A percentile compares a stretch with the other conserved stretches of the same genome.
Evolutionary conservation across 2,113 vertebrate genomes (phyloP).

Genomic region (Paratilapia polleni): DNA sequence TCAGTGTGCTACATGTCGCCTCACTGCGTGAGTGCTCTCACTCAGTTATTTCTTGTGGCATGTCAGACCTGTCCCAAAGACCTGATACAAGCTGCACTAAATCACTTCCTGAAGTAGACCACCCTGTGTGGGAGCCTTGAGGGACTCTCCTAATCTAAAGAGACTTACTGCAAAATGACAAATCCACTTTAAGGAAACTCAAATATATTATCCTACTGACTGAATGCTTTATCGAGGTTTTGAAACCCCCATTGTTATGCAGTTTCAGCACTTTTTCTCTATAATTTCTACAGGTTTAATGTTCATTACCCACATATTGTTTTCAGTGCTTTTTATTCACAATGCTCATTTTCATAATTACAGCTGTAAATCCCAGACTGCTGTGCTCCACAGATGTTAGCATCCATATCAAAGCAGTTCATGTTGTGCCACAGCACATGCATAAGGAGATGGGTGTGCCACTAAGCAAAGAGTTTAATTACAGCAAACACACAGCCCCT

Average conservation of each 20-base stretch:
- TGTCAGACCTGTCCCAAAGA: conserved; percentile 14
- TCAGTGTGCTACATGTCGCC: conserved; percentile 35
- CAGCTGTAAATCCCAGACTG: neutral
- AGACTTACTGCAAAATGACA: conserved; percentile 3
- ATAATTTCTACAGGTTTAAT: neutral
- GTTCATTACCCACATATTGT: neutral
- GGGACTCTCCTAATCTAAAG: conserved; percentile 14
- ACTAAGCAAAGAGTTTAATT: conserved; percentile 59
- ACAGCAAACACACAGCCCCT: conserved; percentile 61
- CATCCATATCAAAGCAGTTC: conserved; percentile 3
- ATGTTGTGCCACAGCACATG: conserved; percentile 12
- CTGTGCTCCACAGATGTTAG: neutral
- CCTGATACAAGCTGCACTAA: conserved; percentile 44
- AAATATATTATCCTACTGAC: neutral
- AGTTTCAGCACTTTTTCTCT: neutral
- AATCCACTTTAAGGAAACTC: neutral
- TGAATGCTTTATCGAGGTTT: neutral
- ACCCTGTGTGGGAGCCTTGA: conserved; percentile 16
- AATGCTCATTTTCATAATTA: neutral
- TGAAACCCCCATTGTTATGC: neutral
- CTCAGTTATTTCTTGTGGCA: conserved; percentile 45
- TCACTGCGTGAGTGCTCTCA: conserved; percentile 6
- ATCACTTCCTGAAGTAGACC: conserved; percentile 63
- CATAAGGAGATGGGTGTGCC: conserved; percentile 60
- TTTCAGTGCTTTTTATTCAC: neutral